Conservation (phyloP, 2,113 vertebrate genomes). For the Eupsittula cactorum region DNA sequence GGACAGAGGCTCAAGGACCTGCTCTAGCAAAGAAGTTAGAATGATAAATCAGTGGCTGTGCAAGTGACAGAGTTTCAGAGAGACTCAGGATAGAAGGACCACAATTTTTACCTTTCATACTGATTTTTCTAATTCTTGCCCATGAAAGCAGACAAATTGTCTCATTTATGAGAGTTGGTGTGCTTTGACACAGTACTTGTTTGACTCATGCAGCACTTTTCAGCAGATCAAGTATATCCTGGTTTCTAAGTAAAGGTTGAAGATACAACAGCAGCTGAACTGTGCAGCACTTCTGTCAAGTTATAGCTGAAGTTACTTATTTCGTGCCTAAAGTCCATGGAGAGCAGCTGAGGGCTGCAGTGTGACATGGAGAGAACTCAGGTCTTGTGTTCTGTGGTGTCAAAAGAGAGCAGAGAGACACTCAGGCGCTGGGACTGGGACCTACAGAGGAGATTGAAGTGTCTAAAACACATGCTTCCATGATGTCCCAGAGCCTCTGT, state of each 20-base stretch:
- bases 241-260: neutral
- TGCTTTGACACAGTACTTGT: neutral
- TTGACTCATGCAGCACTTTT: neutral
- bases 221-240: neutral
- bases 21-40: neutral
- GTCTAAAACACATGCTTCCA: neutral
- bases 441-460: neutral
- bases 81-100: neutral
- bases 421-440: neutral
- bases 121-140: neutral
- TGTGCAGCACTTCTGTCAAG: neutral
- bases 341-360: neutral
- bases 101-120: neutral
- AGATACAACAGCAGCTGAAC: neutral
- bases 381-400: neutral
- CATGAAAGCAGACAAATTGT: neutral
- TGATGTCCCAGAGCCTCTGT: neutral
- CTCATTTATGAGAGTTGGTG: neutral
- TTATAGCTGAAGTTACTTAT: neutral
- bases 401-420: neutral
- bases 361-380: neutral
- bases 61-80: neutral
- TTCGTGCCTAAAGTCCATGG: neutral
- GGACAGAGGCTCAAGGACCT: neutral
- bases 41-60: neutral